A percentile compares a stretch with the other conserved stretches of the same genome.
These are phyloP conservation scores for Catalaphyllia jardinei DNA, from an alignment of 64 coral and sea anemone genomes.

Conservation along the genomic window DNA sequence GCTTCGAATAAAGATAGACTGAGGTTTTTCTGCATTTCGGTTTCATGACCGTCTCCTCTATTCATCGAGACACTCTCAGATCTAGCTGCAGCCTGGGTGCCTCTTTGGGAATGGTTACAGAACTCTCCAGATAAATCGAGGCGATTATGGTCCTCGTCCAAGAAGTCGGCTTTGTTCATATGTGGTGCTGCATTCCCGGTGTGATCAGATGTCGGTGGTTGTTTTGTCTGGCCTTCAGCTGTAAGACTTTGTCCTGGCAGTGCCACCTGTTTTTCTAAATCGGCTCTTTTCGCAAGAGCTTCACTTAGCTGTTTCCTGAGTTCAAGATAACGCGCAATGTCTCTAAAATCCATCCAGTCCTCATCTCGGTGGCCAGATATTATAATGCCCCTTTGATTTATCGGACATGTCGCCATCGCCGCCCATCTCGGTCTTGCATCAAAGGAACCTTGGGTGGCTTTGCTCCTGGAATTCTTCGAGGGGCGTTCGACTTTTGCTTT, in stretches of 20 bases:
- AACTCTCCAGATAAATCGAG: neutral
- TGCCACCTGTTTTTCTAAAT: neutral
- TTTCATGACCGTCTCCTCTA: neutral
- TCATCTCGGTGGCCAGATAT: neutral
- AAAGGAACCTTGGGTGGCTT: neutral
- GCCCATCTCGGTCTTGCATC: neutral
- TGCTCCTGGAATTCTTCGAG: neutral
- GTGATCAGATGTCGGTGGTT: neutral
- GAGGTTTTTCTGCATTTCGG: neutral
- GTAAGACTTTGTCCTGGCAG: neutral
- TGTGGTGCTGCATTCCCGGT: neutral
- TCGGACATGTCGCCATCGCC: neutral
- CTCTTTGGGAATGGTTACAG: neutral
- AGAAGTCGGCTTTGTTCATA: neutral
- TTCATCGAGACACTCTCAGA: neutral
- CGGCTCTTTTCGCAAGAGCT: neutral
- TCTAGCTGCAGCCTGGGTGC: neutral
- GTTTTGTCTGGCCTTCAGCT: neutral
- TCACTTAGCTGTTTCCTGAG: neutral
- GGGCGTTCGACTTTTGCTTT: neutral
- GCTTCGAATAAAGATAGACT: too few relatives aligned
- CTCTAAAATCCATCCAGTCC: conserved; percentile 9
- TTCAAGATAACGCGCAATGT: conserved; percentile 1
- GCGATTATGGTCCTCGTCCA: neutral
- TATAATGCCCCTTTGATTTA: too few relatives aligned